These are phyloP conservation scores for Nyctibius grandis DNA, from an alignment of 2,797 vertebrate genomes.

Conservation along the genomic window DNA sequence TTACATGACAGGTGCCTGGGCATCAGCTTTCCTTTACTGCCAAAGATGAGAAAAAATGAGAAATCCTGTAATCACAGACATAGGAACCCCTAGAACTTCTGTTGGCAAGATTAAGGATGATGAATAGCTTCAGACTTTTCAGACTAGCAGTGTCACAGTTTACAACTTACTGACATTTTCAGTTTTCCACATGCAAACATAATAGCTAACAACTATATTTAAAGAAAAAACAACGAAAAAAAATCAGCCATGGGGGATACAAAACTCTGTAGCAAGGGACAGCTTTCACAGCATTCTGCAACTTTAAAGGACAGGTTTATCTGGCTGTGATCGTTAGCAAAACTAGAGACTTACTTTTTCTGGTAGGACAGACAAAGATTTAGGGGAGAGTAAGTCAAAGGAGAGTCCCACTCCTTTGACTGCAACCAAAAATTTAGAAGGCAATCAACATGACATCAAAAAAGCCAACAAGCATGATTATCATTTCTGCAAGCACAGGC, in stretches of 20 bases:
- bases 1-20: neutral
- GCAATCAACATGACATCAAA: neutral
- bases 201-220: neutral
- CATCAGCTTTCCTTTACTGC: neutral
- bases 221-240: neutral
- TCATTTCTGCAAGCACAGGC: neutral
- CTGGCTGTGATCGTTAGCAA: neutral
- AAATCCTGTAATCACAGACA: neutral
- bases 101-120: neutral
- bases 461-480: neutral
- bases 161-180: neutral
- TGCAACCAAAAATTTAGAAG: neutral
- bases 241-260: neutral
- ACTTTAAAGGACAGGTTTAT: neutral
- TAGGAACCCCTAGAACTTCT: neutral
- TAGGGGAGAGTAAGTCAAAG: neutral
- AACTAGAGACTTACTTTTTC: neutral
- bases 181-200: neutral
- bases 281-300: neutral
- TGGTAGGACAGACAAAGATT: neutral
- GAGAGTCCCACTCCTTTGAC: neutral
- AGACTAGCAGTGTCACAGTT: neutral
- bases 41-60: neutral
- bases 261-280: neutral
- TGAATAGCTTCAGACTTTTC: neutral